Percentiles rank a stretch among this genome's conserved stretches.
phyloP scores from a whole-genome alignment of 2,888 invertebrate genomes.

The Acheta domesticus region DNA sequence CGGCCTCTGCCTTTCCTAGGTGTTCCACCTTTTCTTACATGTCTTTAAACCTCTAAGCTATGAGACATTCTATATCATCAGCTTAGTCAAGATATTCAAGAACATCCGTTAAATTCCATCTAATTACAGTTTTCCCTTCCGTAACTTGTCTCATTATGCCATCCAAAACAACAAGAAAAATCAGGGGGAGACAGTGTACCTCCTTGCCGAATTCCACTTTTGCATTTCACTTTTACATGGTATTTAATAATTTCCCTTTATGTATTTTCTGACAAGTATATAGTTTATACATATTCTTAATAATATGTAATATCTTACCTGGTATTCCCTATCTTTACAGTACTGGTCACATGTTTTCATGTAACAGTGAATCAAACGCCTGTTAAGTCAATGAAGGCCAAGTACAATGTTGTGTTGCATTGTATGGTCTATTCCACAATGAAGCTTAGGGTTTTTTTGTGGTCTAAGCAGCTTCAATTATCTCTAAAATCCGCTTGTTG shows the following conservation, averaged over 20 bases:
- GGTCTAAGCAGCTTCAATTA: neutral
- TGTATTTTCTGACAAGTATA: neutral
- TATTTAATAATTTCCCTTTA: neutral
- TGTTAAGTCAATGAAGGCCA: neutral
- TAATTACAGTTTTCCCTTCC: neutral
- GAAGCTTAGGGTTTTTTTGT: neutral
- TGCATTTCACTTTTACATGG: neutral
- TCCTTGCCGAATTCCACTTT: neutral
- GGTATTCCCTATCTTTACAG: neutral
- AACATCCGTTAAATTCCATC: neutral
- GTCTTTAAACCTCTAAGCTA: too few species aligned
- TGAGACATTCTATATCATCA: too few species aligned
- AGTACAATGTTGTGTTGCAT: neutral
- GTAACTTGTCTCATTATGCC: neutral
- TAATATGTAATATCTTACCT: neutral
- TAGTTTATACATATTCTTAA: neutral
- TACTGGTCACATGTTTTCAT: neutral
- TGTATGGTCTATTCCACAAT: neutral
- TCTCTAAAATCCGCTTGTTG: neutral
- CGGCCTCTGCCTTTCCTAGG: neutral
- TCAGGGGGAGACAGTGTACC: neutral
- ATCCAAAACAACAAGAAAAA: neutral
- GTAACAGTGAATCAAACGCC: neutral
- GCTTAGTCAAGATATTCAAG: too few species aligned
- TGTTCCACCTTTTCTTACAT: neutral